phyloP scores from a whole-genome alignment of 1,140 invertebrate species.

The Theocolax elegans region DNA sequence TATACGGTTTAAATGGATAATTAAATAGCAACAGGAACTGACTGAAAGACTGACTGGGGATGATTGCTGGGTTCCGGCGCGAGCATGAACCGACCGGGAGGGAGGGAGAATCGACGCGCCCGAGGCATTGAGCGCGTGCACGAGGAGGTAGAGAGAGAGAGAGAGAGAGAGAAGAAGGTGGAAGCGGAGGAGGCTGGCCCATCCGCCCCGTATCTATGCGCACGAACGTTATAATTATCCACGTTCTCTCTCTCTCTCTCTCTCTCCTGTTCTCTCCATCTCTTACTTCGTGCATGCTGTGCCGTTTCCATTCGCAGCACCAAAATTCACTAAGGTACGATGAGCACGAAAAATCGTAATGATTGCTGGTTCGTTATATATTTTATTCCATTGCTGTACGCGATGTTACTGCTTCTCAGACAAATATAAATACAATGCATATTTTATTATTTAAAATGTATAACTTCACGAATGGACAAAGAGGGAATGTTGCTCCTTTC shows the following conservation, averaged over 20 bases:
- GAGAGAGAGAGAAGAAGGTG: constrained; percentile 41
- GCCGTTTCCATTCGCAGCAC: neutral
- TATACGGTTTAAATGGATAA: constrained; percentile 69
- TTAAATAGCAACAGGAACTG: constrained; percentile 69
- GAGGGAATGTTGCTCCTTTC: too few species aligned
- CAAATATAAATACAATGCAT: too few species aligned
- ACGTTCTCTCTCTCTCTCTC: constrained; percentile 58
- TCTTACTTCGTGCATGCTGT: neutral
- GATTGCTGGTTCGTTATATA: too few species aligned
- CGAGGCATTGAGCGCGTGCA: constrained; percentile 51
- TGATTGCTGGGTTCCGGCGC: constrained; percentile 68
- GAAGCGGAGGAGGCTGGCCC: constrained; percentile 55
- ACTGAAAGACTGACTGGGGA: constrained; percentile 68
- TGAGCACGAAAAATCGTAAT: constrained; percentile 31
- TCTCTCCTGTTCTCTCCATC: too few species aligned
- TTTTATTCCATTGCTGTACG: too few species aligned
- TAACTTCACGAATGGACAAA: too few species aligned
- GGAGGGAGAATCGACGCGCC: constrained; percentile 56
- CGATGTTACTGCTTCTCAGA: too few species aligned
- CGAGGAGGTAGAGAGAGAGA: constrained; percentile 1
- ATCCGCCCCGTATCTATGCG: constrained; percentile 62
- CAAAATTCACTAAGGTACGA: constrained; percentile 33
- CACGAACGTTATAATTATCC: constrained; percentile 67
- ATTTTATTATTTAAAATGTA: too few species aligned
- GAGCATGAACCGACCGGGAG: constrained; percentile 6